Base-by-base conservation (phyloP, 1,140 invertebrate species). In the Babylonia areolata region DNA sequence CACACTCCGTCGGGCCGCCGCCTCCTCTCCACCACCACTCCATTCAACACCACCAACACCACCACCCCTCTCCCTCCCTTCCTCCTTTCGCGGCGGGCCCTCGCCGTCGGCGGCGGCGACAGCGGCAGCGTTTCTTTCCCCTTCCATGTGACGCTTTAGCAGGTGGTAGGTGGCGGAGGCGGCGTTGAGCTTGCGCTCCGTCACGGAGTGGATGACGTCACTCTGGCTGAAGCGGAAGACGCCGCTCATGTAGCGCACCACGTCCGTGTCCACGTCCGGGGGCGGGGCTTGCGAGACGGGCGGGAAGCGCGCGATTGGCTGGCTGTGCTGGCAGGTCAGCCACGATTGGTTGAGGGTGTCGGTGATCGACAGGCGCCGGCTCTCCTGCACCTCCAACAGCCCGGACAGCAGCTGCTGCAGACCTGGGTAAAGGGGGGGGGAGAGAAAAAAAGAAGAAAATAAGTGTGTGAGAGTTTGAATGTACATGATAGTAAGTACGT, bases 301-400 rank as follows among this genome's bases (percentile, higher is more conserved):
- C 20, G 88, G 87, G 37, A 87, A 86, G 31, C 89, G 85, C 37
- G 85, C 39, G 20, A 91, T 58, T 40, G 90, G 85, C 31, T 85
- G 81, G 40, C 84, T 78, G 73, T 89, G 80, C 71, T 87, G 83
- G 39, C 86, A 88, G 31, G 85, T 85, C 71, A 93, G 64, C 91
- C 91, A 93, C 5, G 87, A 82, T 88, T 93, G 91, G 77, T 84
- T 23, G 42, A 93, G 79, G 11, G 93, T 51, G 35, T 90, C 91
- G n/a, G 89, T 87, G 73, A 93, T 89, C 37, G 86, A 89, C n/a
- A 93, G 91, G 80, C 92, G 84, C 37, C 89, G 87, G 51, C 86
- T 86, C 6, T 90, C 87, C 40, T 91, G 88, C 15, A 89, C 85
- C 23, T 88, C 88, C 80, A 93, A 78, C 87, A 93, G 89, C 46